Evolutionary conservation across 2,113 vertebrate genomes (phyloP).

Genomic region (Cynoglossus semilaevis): DNA sequence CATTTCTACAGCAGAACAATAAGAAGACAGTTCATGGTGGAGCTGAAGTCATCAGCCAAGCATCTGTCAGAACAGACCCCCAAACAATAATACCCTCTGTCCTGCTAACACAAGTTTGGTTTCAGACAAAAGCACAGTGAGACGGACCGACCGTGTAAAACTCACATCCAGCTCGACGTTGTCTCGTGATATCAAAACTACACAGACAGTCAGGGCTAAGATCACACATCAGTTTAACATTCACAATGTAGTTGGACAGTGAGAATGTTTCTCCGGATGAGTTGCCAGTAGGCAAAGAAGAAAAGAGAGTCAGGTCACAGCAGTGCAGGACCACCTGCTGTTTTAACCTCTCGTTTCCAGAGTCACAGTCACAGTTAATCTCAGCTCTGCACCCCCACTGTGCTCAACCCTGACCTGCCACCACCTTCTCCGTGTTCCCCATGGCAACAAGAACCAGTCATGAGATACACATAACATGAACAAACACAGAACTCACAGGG

Average conservation of each 20-base stretch:
- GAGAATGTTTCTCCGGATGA: constrained; percentile 46
- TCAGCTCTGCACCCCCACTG: constrained; percentile 63
- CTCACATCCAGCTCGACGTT: constrained; percentile 47
- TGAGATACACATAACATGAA: neutral
- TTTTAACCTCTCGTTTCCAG: constrained; percentile 61
- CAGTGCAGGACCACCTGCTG: constrained; percentile 54
- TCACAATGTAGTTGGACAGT: neutral
- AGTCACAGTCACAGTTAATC: constrained; percentile 71
- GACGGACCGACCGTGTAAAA: constrained; percentile 33
- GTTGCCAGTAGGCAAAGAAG: constrained; percentile 21
- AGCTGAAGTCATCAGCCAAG: constrained; percentile 74
- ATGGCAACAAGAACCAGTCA: constrained; percentile 55
- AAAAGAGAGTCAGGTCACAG: constrained; percentile 45
- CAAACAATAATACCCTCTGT: constrained; percentile 68
- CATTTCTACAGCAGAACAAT: constrained; percentile 62
- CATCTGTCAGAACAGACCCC: constrained; percentile 61
- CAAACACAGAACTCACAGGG: neutral
- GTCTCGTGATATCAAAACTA: constrained; percentile 25
- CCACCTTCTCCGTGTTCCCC: constrained; percentile 56
- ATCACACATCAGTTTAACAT: neutral
- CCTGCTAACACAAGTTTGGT: constrained; percentile 65
- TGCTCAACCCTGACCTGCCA: constrained; percentile 63
- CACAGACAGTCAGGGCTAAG: neutral
- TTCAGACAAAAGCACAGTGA: constrained; percentile 47
- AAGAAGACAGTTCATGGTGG: constrained; percentile 72